Conservation (phyloP, 1,140 invertebrate genomes). For the Polypedilum pembai region DNA sequence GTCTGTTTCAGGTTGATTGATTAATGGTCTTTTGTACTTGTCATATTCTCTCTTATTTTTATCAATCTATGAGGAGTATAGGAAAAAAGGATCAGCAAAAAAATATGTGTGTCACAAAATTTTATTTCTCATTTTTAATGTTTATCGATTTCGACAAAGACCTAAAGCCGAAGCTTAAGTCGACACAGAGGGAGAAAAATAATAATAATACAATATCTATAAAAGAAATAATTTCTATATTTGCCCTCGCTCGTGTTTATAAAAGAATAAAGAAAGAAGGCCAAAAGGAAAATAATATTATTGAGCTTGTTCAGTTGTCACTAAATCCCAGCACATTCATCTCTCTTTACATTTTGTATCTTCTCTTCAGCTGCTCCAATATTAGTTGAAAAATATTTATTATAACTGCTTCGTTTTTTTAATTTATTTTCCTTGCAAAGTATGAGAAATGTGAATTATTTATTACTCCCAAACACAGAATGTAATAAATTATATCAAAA, state of each 20-base stretch:
- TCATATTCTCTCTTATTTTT: neutral
- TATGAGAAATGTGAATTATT: conserved; percentile 9
- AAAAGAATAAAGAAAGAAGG: neutral
- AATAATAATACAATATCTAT: neutral
- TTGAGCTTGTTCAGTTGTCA: neutral
- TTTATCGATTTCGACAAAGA: neutral
- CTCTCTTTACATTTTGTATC: no score
- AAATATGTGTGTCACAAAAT: neutral
- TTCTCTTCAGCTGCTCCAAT: conserved; percentile 2
- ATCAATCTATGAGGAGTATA: no score
- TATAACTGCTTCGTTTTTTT: neutral
- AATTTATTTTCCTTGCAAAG: conserved; percentile 6
- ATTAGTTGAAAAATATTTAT: neutral
- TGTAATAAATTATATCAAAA: conserved; percentile 11
- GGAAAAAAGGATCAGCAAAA: neutral
- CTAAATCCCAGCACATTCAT: conserved; percentile 8
- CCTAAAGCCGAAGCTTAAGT: neutral
- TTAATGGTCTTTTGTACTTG: conserved; percentile 16
- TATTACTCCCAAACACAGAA: conserved; percentile 4
- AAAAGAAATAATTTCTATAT: neutral
- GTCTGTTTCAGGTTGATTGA: neutral
- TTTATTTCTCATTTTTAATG: conserved; percentile 5
- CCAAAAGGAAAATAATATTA: neutral
- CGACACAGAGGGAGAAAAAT: neutral
- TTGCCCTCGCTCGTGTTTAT: no score